Percentiles rank a stretch among this genome's conserved stretches.
Evolutionary conservation across 2,888 invertebrate species (phyloP).

Genomic region (Gastrophysa polygoni): DNA sequence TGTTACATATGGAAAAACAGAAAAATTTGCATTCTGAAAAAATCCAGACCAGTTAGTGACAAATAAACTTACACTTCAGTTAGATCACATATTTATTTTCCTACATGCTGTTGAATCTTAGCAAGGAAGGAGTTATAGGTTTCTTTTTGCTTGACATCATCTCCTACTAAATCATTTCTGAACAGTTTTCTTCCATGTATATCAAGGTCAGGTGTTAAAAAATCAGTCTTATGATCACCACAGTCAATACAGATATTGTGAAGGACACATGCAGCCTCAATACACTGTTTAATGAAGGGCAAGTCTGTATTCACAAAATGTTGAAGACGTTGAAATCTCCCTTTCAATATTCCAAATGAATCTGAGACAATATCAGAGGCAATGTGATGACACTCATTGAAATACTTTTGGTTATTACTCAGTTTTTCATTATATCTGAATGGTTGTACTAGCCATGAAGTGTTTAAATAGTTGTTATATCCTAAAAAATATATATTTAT

Average conservation of each 20-base stretch:
- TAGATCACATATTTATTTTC: neutral
- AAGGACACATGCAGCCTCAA: slow-evolving; percentile 26
- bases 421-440: slow-evolving; percentile 1
- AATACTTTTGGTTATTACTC: slow-evolving; percentile 5
- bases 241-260: slow-evolving; percentile 30
- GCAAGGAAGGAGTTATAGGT: neutral
- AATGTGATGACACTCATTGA: slow-evolving; percentile 21
- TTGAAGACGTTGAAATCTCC: slow-evolving; percentile 28
- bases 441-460: slow-evolving; percentile 26
- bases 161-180: neutral
- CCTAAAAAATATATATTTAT: slow-evolving; percentile 18
- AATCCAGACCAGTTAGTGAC: too few species aligned
- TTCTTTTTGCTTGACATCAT: neutral
- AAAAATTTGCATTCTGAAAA: too few species aligned
- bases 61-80: too few species aligned
- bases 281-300: slow-evolving; percentile 13
- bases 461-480: slow-evolving; percentile 18
- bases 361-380: slow-evolving; percentile 14
- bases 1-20: too few species aligned
- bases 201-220: slow-evolving; percentile 17
- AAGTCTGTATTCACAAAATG: slow-evolving; percentile 26
- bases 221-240: slow-evolving; percentile 20
- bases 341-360: slow-evolving; percentile 23
- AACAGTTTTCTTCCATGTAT: slow-evolving; percentile 11
- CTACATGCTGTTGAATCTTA: neutral